Conservation (phyloP, 2,888 invertebrate species). For the Drosophila mulleri region DNA sequence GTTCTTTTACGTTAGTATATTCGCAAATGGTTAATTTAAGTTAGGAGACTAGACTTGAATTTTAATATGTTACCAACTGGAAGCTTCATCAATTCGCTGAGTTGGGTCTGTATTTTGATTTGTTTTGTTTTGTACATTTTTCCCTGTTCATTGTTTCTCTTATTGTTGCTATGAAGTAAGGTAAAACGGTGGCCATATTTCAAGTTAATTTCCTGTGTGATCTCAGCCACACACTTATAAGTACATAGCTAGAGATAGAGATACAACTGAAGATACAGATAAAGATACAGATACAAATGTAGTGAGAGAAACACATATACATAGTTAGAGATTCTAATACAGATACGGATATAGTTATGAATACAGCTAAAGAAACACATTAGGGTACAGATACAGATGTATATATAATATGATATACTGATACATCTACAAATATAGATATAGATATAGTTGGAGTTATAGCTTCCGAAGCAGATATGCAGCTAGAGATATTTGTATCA, state of each 20-base stretch:
- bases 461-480: no score
- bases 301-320: background rate
- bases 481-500: no score
- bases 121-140: background rate
- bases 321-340: background rate
- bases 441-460: no score
- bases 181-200: slow-evolving; percentile 51
- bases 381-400: no score
- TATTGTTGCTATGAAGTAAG: slow-evolving; percentile 26
- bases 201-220: slow-evolving; percentile 73
- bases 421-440: no score
- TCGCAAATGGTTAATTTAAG: background rate
- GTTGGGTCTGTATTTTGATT: background rate
- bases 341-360: no score
- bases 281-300: background rate
- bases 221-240: slow-evolving; percentile 51
- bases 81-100: background rate
- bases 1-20: background rate
- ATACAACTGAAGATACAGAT: background rate
- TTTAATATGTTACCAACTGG: background rate
- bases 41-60: background rate
- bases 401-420: no score
- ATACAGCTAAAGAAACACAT: no score
- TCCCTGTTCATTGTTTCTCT: background rate
- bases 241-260: background rate